Evolutionary conservation across 2,113 vertebrate genomes (phyloP).

Genomic region (Rutilus rutilus): DNA sequence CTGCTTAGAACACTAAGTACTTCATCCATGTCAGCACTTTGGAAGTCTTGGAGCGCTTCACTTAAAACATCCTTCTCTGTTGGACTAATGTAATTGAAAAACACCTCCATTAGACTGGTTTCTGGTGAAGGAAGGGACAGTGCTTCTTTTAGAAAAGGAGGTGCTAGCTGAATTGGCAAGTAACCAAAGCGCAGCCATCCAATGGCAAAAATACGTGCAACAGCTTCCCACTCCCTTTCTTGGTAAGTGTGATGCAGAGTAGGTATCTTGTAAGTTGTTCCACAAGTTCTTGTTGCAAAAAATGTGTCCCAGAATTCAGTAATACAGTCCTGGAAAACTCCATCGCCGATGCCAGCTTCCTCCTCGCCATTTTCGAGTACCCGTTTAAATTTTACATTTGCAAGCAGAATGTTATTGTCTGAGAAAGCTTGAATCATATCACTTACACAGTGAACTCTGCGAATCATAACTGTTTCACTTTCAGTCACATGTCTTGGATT

Average conservation of each 20-base stretch:
- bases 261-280: constrained; percentile 51
- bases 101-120: constrained; percentile 38
- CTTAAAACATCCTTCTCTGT: constrained; percentile 47
- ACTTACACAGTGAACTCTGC: constrained; percentile 38
- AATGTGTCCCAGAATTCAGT: constrained; percentile 48
- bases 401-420: neutral
- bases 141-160: constrained; percentile 45
- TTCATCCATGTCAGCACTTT: constrained; percentile 37
- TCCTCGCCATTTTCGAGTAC: constrained; percentile 39
- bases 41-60: constrained; percentile 42
- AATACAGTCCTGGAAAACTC: constrained; percentile 46
- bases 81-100: constrained; percentile 43
- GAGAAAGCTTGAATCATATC: constrained; percentile 48
- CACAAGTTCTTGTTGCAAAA: constrained; percentile 47
- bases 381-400: constrained; percentile 33
- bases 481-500: constrained; percentile 41
- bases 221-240: constrained; percentile 20
- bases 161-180: constrained; percentile 44
- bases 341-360: constrained; percentile 23
- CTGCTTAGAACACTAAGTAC: neutral
- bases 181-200: constrained; percentile 38
- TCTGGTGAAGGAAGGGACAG: constrained; percentile 32
- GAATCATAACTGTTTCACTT: constrained; percentile 22
- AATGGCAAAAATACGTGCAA: constrained; percentile 39
- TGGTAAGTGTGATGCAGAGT: constrained; percentile 43